phyloP scores from a whole-genome alignment of 2,888 invertebrate genomes.

The Lasioglossum marginatum region DNA sequence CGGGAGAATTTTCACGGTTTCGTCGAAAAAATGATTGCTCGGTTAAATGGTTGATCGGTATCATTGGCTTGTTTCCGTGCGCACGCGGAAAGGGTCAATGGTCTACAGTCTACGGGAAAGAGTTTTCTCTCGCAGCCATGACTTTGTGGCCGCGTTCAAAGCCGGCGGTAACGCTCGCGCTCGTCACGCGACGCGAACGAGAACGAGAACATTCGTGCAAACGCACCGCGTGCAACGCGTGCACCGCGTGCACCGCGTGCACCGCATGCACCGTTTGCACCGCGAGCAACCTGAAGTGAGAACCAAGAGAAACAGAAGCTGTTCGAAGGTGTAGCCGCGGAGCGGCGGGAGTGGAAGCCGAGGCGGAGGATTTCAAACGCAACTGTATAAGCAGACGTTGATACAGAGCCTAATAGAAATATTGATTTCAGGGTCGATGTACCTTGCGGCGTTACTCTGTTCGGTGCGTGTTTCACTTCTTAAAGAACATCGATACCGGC shows the following conservation, averaged over 20 bases:
- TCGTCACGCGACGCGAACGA: conserved; percentile 66
- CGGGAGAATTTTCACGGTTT: neutral
- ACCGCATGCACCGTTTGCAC: conserved; percentile 33
- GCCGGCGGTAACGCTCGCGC: conserved; percentile 34
- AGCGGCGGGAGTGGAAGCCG: conserved; percentile 5
- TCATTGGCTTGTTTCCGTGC: conserved; percentile 23
- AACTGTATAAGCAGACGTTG: conserved; percentile 63
- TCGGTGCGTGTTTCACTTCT: conserved; percentile 49
- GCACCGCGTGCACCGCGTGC: neutral
- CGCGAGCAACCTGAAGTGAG: conserved; percentile 29
- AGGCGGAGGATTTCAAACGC: conserved; percentile 54
- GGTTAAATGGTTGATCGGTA: conserved; percentile 27
- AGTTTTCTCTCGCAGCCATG: conserved; percentile 65
- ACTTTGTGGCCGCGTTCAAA: conserved; percentile 65
- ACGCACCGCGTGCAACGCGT: conserved; percentile 41
- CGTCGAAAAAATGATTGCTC: neutral
- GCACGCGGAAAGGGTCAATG: conserved; percentile 42
- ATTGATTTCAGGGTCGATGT: conserved; percentile 77
- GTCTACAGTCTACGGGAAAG: conserved; percentile 41
- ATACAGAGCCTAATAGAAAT: conserved; percentile 75
- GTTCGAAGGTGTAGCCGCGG: conserved; percentile 17
- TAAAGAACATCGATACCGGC: conserved; percentile 45
- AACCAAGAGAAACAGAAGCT: conserved; percentile 35
- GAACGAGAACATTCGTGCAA: conserved; percentile 50
- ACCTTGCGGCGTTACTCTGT: conserved; percentile 62